Conservation (phyloP, 2,797 vertebrate species). For the Micromesistius poutassou region DNA sequence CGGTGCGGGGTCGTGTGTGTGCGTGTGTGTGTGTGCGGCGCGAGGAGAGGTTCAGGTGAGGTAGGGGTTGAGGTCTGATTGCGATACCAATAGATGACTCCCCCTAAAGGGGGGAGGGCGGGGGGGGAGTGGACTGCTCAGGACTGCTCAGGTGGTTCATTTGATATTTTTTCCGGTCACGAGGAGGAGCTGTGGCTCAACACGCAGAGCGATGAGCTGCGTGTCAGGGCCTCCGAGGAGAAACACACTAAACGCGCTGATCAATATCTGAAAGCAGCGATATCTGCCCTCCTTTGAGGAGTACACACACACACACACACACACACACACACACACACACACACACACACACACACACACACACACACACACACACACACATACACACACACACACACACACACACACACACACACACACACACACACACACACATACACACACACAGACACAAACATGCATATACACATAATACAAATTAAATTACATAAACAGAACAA, state of each 20-base stretch:
- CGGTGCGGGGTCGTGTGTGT: too few species aligned
- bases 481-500: neutral
- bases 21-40: too few species aligned
- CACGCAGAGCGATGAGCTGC: neutral
- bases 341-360: neutral
- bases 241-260: neutral
- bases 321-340: neutral
- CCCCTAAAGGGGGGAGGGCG: too few species aligned
- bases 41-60: too few species aligned
- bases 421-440: neutral
- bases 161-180: neutral
- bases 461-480: neutral
- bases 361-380: neutral
- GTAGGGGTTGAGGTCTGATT: too few species aligned
- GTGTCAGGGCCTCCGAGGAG: neutral
- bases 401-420: neutral
- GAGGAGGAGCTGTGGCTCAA: neutral
- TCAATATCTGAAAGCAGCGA: constrained; percentile 2
- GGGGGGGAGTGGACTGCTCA: neutral
- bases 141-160: neutral
- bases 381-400: neutral
- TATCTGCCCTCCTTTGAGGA: neutral
- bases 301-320: neutral
- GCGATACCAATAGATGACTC: too few species aligned
- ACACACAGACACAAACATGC: neutral